Evolutionary conservation across 2,888 invertebrate genomes (phyloP).

Genomic region (Lydus trimaculatus): DNA sequence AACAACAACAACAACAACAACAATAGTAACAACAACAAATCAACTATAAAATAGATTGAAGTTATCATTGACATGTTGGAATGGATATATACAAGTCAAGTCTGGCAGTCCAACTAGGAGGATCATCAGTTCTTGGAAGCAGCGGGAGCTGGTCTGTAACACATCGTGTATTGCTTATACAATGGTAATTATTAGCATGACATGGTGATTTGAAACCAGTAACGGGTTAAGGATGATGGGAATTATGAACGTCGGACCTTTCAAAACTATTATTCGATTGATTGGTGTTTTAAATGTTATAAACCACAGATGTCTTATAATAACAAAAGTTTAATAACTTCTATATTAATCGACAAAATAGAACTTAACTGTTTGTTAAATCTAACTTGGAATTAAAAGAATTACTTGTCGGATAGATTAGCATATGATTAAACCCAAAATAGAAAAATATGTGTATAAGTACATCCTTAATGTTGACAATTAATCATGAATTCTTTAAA

Average conservation of each 20-base stretch:
- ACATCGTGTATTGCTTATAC: constrained; percentile 46
- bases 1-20: constrained; percentile 5
- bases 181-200: constrained; percentile 54
- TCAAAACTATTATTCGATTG: constrained; percentile 26
- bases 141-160: constrained; percentile 51
- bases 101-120: constrained; percentile 10
- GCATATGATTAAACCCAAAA: not conserved
- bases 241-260: constrained; percentile 41
- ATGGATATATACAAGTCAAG: constrained; percentile 15
- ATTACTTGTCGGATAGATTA: not conserved
- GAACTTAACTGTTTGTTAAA: too few relatives aligned
- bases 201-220: constrained; percentile 46
- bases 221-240: constrained; percentile 47
- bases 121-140: constrained; percentile 43
- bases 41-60: not conserved
- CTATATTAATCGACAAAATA: not conserved
- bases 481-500: not conserved
- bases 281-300: constrained; percentile 22
- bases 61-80: constrained; percentile 8
- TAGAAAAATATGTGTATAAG: not conserved
- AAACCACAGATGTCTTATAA: constrained; percentile 9
- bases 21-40: not conserved
- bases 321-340: not conserved
- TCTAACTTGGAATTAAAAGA: not conserved
- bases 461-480: not conserved